Percentiles rank a stretch among this genome's conserved stretches.
phyloP scores from a whole-genome alignment of 53 echinoderm and acorn worm species.

The Echinarachnius parma region DNA sequence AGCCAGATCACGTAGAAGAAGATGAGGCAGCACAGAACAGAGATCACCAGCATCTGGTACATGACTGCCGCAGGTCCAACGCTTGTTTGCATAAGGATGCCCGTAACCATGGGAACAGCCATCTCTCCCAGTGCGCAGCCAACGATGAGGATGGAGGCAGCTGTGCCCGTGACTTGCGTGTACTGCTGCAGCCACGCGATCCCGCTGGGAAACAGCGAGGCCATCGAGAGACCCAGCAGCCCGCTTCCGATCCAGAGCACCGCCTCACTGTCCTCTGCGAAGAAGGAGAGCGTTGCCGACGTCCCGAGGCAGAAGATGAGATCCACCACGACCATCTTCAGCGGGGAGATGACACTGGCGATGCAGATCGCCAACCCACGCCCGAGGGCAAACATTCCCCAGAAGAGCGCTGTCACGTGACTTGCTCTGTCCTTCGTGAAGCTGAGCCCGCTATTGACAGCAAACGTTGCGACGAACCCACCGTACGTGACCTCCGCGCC shows the following conservation, averaged over 20 bases:
- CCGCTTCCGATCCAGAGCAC: constrained; percentile 73
- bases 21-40: constrained; percentile 36
- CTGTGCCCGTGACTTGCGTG: constrained; percentile 67
- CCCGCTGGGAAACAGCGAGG: constrained; percentile 86
- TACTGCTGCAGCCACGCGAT: constrained; percentile 88
- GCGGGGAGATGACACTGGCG: constrained; percentile 61
- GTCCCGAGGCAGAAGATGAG: constrained; percentile 57
- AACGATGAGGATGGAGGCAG: constrained; percentile 68
- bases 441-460: constrained; percentile 7
- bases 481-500: constrained; percentile 83
- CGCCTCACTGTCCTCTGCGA: constrained; percentile 21
- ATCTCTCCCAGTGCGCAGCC: constrained; percentile 87
- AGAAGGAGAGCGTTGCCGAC: constrained; percentile 43
- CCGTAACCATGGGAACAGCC: constrained; percentile 66
- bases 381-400: constrained; percentile 77
- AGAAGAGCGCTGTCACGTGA: constrained; percentile 62
- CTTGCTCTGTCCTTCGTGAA: constrained; percentile 42
- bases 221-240: constrained; percentile 75
- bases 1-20: constrained; percentile 59
- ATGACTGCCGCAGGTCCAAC: constrained; percentile 59
- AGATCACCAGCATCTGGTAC: constrained; percentile 66
- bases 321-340: constrained; percentile 65
- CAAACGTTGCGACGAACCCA: constrained; percentile 41
- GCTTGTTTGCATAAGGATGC: constrained; percentile 30
- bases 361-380: constrained; percentile 83